A percentile compares a stretch with the other conserved stretches of the same genome.
phyloP scores from a whole-genome alignment of 1,140 invertebrate species.

The Ganaspis sp. region DNA sequence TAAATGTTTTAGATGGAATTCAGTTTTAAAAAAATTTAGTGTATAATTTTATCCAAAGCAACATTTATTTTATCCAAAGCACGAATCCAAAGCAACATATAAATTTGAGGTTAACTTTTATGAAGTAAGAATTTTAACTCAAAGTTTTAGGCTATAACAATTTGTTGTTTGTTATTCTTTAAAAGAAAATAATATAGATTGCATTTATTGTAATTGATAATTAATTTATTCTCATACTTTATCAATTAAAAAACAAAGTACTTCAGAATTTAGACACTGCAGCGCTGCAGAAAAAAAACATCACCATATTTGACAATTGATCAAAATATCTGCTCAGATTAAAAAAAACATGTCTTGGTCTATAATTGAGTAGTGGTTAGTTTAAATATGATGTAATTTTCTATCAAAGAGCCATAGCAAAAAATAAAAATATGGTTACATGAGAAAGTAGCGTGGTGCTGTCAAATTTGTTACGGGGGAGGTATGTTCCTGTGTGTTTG shows the following conservation, averaged over 20 bases:
- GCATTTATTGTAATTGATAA: too few relatives aligned
- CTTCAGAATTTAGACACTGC: neutral
- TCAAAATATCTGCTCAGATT: neutral
- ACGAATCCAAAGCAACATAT: too few relatives aligned
- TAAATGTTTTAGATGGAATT: too few relatives aligned
- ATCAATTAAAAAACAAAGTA: neutral
- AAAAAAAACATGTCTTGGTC: neutral
- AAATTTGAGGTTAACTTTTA: too few relatives aligned
- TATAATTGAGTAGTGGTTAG: neutral
- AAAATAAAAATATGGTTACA: neutral
- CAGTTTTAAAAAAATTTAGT: too few relatives aligned
- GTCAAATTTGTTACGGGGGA: neutral
- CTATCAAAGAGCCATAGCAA: neutral
- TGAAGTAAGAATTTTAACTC: too few relatives aligned
- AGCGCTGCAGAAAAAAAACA: conserved; percentile 7
- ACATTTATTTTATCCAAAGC: too few relatives aligned
- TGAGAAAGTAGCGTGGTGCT: neutral
- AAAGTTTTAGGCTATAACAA: too few relatives aligned
- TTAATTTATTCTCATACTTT: neutral
- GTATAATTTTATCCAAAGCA: too few relatives aligned
- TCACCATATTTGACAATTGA: conserved; percentile 9
- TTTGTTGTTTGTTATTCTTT: too few relatives aligned
- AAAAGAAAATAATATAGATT: too few relatives aligned
- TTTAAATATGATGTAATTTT: neutral
- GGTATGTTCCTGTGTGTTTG: neutral